Evolutionary conservation across 1,140 invertebrate genomes (phyloP), one percentile per base, ranked within the genome.

Genomic region (Habropoda laboriosa): DNA sequence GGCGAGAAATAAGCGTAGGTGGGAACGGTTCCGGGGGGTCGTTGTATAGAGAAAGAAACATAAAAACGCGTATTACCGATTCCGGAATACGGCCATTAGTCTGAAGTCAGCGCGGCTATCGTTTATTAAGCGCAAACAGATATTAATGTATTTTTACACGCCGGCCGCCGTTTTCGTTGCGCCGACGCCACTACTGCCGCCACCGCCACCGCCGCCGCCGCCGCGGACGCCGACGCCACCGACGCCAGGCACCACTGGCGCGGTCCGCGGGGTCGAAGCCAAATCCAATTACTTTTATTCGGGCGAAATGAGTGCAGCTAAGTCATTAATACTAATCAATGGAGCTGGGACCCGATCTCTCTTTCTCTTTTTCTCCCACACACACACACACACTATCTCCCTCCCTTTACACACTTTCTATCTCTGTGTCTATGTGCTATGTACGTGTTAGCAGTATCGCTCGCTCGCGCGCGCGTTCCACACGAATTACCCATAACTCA

Each of bases 291-390:
- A 93, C 91, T 93, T 93, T 93, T 93, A 93, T 93, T 93, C 92
- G 92, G 91, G 92, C 89, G 89, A 93, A 93, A 93, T 93, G 92
- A 93, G 92, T 92, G 92, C 92, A 91, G 91, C 92, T 92, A 93
- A 92, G 92, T 93, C 92, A 93, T 93, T 93, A 93, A 93, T 93
- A 93, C 92, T 93, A 93, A 93, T 93, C 92, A 93, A 93, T 93
- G 92, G 90, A 76, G 57, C 77, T 68, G 79, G 86, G 84, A 79
- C 75, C 67, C 58, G 71, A 73, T 53, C 55, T 63, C 63, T 35
- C 63, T 12, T 35, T 35, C 53, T 30, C 35, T n/a, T 35, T 27
- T 18, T 63, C 32, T 53, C 32, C 45, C 10, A 49, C 18, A 2
- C 66, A 21, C 12, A 10, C 30, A 18, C 6, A 27, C 24, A 1